Evolutionary conservation across 2,888 invertebrate species (phyloP), one percentile per base, ranked within the genome.

Genomic region (Galerucella calmariensis): DNA sequence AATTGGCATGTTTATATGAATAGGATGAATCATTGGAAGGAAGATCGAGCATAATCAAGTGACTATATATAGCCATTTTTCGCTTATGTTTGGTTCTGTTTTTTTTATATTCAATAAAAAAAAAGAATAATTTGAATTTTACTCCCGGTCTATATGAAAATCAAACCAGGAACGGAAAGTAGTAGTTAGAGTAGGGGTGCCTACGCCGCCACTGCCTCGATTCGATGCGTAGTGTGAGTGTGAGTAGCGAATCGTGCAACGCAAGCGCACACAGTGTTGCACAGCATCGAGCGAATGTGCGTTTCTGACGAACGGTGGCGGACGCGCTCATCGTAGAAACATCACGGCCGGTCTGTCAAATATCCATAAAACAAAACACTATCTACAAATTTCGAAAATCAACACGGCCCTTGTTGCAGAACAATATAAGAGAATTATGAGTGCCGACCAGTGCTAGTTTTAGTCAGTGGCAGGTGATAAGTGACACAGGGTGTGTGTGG

Each of bases 231-330:
- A 75, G 75, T 76, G 79, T 78, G 75, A 78, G 79, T 72, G 69
- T 69, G 69, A 73, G 77, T 76, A 74, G 59, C 65, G 68, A 73
- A 46, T 66, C 14, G 51, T 46, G 56, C 67, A 72, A 72, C 77
- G 78, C 80, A 69, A 75, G 78, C 80, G 80, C 77, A 78, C 51
- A 62, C 67, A 71, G 58, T 82, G 83, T 82, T 83, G 84, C 84
- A 83, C 82, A 83, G 84, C 84, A 86, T 85, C 85, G 86, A 86
- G 84, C 85, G 85, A 84, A 82, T 83, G 83, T 84, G 84, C 83
- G 78, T 77, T 68, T 73, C 63, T 73, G 63, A 61, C 65, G 83
- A 81, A 81, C 63, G 80, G 81, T 79, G 78, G 81, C 79, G 82
- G 82, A 81, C 82, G 82, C 81, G 80, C 78, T 81, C 78, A 79